Base-by-base conservation (phyloP, 2,888 invertebrate species). In the Ypsolopha sequella region DNA sequence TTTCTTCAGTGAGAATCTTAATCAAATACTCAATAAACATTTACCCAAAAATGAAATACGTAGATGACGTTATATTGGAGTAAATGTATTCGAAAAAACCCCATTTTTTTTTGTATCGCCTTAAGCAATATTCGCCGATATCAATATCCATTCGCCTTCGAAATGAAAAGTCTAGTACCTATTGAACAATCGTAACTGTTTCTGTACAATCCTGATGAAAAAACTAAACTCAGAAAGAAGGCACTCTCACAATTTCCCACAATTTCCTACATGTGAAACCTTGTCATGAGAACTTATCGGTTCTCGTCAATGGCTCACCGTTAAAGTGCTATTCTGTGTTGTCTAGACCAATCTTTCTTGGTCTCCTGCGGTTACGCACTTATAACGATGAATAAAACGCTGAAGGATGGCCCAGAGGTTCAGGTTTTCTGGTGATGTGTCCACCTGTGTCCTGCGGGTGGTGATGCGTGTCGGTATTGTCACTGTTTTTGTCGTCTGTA, bases 381-480 rank as follows among this genome's bases (percentile, higher is more conserved):
- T 34, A 33, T 10, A 46, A 34, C 11, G 34, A 46, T 1, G n/a
- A 10, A 33, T n/a, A 13, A 33, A 6, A n/a, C 6, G 7, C 6
- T 34, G 33, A 35, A n/a, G n/a, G 9, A 35, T 34, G 24, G 24
- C n/a, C 35, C 33, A 3, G 9, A 8, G 35, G 46, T 46, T n/a
- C 7, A 10, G 0, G n/a, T 35, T 36, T 9, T 8, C 9, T 36
- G 50, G 43, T 43, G 35, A 1, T 36, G n/a, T 36, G 13, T 34
- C 58, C 70, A 71, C 70, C 71, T 69, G 75, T 61, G 72, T 74
- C 74, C 75, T 71, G 69, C 57, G 55, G 35, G 55, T 58, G 64
- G 61, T 65, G 63, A 63, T 66, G 68, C 68, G 65, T 67, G 62
- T 63, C 66, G 59, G 60, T 62, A 72, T 73, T 73, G 73, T 75